Conservation (phyloP, 2,888 invertebrate genomes). For the Macrostomum cliftonense region DNA sequence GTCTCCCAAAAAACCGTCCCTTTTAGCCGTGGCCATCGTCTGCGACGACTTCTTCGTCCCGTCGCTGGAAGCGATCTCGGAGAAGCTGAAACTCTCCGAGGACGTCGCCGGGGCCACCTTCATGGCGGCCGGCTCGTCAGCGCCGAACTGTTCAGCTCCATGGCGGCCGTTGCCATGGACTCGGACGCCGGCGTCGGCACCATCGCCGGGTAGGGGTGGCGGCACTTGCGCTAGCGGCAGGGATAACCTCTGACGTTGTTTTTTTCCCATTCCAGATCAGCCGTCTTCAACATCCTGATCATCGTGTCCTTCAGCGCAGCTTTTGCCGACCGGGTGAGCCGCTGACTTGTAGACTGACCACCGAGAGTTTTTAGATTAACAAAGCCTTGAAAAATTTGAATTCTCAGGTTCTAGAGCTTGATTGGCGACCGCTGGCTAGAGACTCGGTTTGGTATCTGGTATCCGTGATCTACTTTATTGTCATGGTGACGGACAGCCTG, state of each 20-base stretch:
- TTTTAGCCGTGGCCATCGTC: conserved; percentile 17
- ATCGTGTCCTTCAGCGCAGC: neutral
- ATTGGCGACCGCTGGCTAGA: conserved; percentile 4
- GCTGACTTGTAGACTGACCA: no score
- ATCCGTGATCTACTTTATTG: neutral
- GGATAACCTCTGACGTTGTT: no score
- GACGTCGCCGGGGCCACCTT: conserved; percentile 20
- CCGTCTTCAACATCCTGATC: conserved; percentile 1
- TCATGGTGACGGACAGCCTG: neutral
- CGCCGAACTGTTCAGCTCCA: conserved; percentile 18
- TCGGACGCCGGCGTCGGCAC: conserved; percentile 20
- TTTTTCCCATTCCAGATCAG: conserved; percentile 8
- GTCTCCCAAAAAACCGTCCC: no score
- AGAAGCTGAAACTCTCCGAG: conserved; percentile 17
- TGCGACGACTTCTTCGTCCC: conserved; percentile 20
- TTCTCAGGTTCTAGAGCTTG: neutral
- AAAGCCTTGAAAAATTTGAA: no score
- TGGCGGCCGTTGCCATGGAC: conserved; percentile 16
- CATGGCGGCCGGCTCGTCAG: conserved; percentile 20
- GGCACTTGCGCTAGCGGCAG: no score
- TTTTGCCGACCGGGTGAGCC: neutral
- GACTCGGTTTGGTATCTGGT: conserved; percentile 2
- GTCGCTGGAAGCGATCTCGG: conserved; percentile 18
- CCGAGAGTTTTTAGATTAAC: no score
- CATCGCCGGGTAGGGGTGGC: conserved; percentile 18